These are phyloP conservation scores for Cepphus grylle DNA, from an alignment of 2,113 vertebrate species.

Conservation along the genomic window DNA sequence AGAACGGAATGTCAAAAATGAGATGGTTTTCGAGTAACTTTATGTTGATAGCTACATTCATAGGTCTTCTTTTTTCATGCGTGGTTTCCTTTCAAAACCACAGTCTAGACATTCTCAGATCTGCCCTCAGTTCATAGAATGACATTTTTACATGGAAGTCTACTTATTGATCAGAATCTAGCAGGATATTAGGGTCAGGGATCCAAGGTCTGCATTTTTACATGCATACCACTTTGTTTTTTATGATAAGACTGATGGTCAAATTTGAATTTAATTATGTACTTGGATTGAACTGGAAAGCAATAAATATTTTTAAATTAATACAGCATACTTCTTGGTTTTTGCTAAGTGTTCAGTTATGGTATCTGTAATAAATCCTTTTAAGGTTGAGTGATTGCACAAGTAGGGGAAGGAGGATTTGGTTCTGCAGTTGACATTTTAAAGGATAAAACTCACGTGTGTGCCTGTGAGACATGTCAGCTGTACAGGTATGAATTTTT, in stretches of 20 bases:
- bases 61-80: not conserved
- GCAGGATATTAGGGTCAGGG: not conserved
- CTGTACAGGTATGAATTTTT: not conserved
- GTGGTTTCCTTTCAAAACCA: slow-evolving; percentile 30
- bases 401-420: not conserved
- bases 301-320: not conserved
- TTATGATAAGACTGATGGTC: not conserved
- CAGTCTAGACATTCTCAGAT: slow-evolving; percentile 36
- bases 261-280: not conserved
- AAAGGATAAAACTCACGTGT: not conserved
- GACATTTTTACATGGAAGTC: not conserved
- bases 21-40: not conserved
- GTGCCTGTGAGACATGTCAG: not conserved
- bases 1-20: not conserved
- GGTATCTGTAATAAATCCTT: not conserved
- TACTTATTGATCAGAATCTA: not conserved
- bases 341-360: not conserved
- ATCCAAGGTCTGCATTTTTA: not conserved
- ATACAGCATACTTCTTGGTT: not conserved
- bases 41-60: not conserved
- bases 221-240: not conserved
- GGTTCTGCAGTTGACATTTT: not conserved
- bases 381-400: not conserved
- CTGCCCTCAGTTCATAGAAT: not conserved
- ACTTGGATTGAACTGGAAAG: not conserved